phyloP scores from a whole-genome alignment of 2,797 vertebrate genomes.

The Fringilla coelebs region DNA sequence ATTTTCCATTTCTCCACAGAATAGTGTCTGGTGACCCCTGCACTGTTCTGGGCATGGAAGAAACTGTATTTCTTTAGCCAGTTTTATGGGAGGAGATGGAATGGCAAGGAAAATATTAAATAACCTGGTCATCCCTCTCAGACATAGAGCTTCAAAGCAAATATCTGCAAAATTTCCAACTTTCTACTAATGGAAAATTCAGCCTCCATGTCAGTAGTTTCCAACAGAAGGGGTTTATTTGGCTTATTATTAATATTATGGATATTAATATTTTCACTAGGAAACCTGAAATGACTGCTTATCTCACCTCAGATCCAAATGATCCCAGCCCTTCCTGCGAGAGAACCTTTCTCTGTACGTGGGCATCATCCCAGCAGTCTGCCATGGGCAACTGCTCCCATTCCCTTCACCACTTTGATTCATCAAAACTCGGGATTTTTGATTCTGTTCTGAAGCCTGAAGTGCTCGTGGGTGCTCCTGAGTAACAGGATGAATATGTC shows the following conservation, averaged over 20 bases:
- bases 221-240: not conserved
- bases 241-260: not conserved
- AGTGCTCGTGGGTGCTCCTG: not conserved
- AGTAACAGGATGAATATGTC: not conserved
- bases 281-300: not conserved
- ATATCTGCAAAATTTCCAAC: not conserved
- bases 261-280: not conserved
- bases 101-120: not conserved
- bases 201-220: not conserved
- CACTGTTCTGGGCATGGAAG: not conserved
- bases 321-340: not conserved
- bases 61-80: not conserved
- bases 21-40: not conserved
- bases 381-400: not conserved
- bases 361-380: not conserved
- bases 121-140: not conserved
- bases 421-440: not conserved
- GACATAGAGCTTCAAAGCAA: slow-evolving; percentile 4
- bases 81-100: not conserved
- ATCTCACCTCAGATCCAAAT: not conserved
- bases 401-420: not conserved
- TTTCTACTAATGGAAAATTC: not conserved
- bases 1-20: not conserved
- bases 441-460: not conserved
- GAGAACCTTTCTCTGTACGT: not conserved